phyloP scores from a whole-genome alignment of 2,888 invertebrate species.

The Isotomurus palustris region DNA sequence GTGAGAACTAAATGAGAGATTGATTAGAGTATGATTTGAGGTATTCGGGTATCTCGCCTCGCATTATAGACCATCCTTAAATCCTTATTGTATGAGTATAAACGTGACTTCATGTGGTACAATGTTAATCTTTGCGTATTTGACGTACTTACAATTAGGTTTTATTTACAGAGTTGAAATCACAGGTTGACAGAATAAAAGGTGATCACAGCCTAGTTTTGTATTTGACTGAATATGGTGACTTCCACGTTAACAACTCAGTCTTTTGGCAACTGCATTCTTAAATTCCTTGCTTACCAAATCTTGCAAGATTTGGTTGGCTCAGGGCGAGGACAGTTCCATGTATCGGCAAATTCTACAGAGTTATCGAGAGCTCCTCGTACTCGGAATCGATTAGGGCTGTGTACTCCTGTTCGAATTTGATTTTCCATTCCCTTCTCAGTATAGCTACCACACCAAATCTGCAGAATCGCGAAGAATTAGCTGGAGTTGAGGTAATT shows the following conservation, averaged over 20 bases:
- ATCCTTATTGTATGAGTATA: too few relatives aligned
- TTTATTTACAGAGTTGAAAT: too few relatives aligned
- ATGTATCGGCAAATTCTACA: constrained; percentile 38
- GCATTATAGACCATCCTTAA: too few relatives aligned
- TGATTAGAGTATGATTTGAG: too few relatives aligned
- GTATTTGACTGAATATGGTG: not conserved
- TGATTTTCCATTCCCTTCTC: constrained; percentile 38
- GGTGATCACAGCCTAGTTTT: too few relatives aligned
- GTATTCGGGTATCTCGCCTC: too few relatives aligned
- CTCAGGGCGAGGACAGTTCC: constrained; percentile 27
- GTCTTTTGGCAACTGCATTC: not conserved
- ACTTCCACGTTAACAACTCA: not conserved
- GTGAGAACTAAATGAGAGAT: too few relatives aligned
- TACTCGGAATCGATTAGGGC: constrained; percentile 39
- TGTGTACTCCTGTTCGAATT: constrained; percentile 41
- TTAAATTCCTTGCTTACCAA: not conserved
- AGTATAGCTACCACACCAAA: constrained; percentile 42
- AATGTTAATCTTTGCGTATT: too few relatives aligned
- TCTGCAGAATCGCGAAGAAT: constrained; percentile 16
- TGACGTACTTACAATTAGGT: too few relatives aligned
- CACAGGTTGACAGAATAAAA: too few relatives aligned
- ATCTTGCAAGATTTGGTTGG: not conserved
- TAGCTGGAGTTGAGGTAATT: not conserved
- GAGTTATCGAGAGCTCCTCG: constrained; percentile 40
- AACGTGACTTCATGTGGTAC: too few relatives aligned